Evolutionary conservation across 2,113 vertebrate genomes (phyloP), one percentile per base, ranked within the genome.

Genomic region (Oryzias javanicus): DNA sequence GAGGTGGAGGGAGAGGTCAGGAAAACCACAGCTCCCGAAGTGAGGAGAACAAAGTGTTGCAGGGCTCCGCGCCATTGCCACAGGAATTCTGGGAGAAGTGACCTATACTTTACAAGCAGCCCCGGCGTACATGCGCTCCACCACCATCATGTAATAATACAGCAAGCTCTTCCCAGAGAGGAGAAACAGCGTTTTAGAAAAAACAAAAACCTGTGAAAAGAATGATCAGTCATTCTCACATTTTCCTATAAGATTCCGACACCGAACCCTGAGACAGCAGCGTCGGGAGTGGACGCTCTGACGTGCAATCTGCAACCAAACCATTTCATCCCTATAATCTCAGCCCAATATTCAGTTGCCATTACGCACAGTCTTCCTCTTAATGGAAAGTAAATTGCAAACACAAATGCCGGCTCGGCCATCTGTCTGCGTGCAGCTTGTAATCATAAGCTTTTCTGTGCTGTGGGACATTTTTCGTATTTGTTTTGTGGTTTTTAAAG

Each of bases 51-150:
- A 86, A 83, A 88, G 85, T 86, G 81, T 83, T 29, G 40, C 67
- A 80, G 60, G 52, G 80, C 82, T 86, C 86, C 86, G 82, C 76
- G 62, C 76, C 59, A 19, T 4, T 20, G 66, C 86, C 87, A 49
- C 86, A 89, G 81, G 86, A 90, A 87, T 86, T 86, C 85, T 85
- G 84, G 86, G 83, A 86, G 74, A 73, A 83, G 84, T 81, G 88
- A 89, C 85, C 89, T 90, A 88, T 88, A 87, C 85, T 91, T 88
- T 83, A 79, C 67, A 67, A 82, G 72, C 49, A 82, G 72, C 67
- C 54, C 64, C 71, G 81, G 50, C 73, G 17, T 78, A 67, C 76
- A 82, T 69, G 69, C 49, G 47, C 64, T 64, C 67, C 48, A 17
- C 63, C 77, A 71, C 79, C 77, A 50, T 72, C 49, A 25, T 70